These are phyloP conservation scores for Phylloscopus trochiloides DNA, from an alignment of 2,113 vertebrate species.

Conservation along the genomic window DNA sequence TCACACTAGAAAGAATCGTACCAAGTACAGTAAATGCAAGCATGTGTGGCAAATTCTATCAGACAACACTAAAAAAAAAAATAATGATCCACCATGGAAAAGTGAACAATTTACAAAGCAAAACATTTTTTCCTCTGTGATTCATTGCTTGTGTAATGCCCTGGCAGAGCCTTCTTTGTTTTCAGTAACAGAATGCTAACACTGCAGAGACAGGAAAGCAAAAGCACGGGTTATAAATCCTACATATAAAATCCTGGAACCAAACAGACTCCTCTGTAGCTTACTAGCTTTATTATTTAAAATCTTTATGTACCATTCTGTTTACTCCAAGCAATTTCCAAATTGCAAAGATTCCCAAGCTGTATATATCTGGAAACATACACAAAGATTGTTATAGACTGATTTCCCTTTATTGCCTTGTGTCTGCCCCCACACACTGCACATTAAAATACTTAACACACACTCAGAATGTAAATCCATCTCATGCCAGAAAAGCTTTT, in stretches of 20 bases:
- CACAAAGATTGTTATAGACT: slow-evolving; percentile 5
- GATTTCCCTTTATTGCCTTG: slow-evolving; percentile 58
- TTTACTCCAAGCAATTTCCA: slow-evolving; percentile 52
- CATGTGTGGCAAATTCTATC: slow-evolving; percentile 24
- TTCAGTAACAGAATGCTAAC: slow-evolving; percentile 68
- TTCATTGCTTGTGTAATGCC: slow-evolving; percentile 67
- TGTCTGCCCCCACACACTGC: slow-evolving; percentile 34
- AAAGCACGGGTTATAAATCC: slow-evolving; percentile 63
- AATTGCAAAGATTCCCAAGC: slow-evolving; percentile 53
- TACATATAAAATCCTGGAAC: slow-evolving; percentile 64
- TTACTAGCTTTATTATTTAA: slow-evolving; percentile 57
- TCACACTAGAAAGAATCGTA: neutral
- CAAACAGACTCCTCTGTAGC: slow-evolving; percentile 27
- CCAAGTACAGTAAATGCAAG: neutral
- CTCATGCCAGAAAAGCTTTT: slow-evolving; percentile 27
- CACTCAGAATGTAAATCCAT: slow-evolving; percentile 38
- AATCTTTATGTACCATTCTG: slow-evolving; percentile 35
- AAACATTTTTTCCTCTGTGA: slow-evolving; percentile 67
- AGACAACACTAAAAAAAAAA: slow-evolving; percentile 9
- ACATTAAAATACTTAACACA: slow-evolving; percentile 65
- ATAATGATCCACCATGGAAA: slow-evolving; percentile 38
- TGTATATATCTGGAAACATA: slow-evolving; percentile 41
- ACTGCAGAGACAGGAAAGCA: slow-evolving; percentile 62
- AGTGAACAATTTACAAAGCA: slow-evolving; percentile 63
- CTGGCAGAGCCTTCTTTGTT: slow-evolving; percentile 64